Conservation (phyloP, 2,797 vertebrate genomes). For the Crocodylus rhombifer region DNA sequence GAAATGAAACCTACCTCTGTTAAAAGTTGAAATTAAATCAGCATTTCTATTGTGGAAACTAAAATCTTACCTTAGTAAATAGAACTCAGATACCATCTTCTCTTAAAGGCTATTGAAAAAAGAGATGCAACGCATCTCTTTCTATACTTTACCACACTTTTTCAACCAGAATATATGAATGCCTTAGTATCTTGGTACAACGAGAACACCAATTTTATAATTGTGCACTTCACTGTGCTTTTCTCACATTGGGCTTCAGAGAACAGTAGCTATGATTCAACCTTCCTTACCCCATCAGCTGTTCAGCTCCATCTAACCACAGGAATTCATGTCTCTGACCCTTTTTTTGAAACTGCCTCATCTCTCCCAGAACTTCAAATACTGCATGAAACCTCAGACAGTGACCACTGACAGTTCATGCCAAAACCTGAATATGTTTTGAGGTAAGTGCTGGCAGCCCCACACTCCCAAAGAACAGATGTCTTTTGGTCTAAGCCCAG, state of each 20-base stretch:
- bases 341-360: neutral
- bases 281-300: neutral
- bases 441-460: conserved; percentile 28
- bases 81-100: neutral
- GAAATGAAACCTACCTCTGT: neutral
- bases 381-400: neutral
- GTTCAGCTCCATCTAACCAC: neutral
- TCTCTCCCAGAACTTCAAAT: accelerated
- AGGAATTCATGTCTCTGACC: neutral
- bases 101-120: neutral
- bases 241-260: neutral
- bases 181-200: accelerated
- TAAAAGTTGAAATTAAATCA: neutral
- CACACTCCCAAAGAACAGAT: conserved; percentile 3
- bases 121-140: neutral
- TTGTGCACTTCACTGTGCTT: neutral
- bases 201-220: accelerated
- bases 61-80: neutral
- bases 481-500: conserved; percentile 45
- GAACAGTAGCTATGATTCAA: neutral
- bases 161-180: neutral
- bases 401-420: neutral
- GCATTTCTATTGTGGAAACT: neutral
- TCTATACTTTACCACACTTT: neutral
- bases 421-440: conserved; percentile 9